A percentile compares a stretch with the other conserved stretches of the same genome.
Conservation (phyloP, 2,113 vertebrate species). For the Saguinus midas region DNA sequence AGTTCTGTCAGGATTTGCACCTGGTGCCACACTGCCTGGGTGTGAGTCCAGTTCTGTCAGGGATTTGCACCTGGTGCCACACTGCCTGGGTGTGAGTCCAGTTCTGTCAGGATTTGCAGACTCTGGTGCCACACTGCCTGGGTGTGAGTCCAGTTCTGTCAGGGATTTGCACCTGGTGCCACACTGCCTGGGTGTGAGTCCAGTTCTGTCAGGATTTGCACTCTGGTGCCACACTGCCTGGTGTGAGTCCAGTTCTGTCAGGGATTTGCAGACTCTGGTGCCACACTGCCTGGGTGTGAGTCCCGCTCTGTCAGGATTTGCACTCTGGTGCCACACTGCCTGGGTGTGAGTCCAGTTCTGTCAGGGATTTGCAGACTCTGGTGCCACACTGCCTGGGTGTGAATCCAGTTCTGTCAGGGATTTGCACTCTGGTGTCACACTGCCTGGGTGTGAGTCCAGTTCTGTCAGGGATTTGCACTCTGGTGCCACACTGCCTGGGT, state of each 20-base stretch:
- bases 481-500: not conserved
- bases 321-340: not conserved
- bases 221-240: not conserved
- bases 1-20: not conserved
- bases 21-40: not conserved
- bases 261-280: not conserved
- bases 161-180: too few relatives aligned
- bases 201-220: not conserved
- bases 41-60: too few relatives aligned
- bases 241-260: too few relatives aligned
- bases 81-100: not conserved
- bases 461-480: not conserved
- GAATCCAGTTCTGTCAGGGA: not conserved
- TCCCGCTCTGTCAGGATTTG: not conserved
- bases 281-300: not conserved
- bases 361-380: not conserved
- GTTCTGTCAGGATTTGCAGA: not conserved
- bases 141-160: too few relatives aligned
- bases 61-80: not conserved
- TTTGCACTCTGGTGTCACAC: not conserved
- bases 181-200: not conserved
- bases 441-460: not conserved
- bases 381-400: not conserved
- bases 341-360: not conserved
- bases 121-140: not conserved